A percentile compares a stretch with the other conserved stretches of the same genome.
Conservation (phyloP, 1,140 invertebrate species). For the Cheumatopsyche charites region DNA sequence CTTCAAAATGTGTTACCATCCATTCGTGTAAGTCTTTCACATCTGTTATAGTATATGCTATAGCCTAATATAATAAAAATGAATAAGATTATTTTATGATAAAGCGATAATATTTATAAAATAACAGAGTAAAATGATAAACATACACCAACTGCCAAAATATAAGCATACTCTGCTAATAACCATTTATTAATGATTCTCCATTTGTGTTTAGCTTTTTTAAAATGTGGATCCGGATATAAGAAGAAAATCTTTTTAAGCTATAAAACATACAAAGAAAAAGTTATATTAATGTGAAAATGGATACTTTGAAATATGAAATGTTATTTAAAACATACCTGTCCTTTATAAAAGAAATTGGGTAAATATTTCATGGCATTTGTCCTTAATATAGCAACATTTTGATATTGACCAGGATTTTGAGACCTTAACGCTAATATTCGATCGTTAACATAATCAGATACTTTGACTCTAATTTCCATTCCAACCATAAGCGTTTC, state of each 20-base stretch:
- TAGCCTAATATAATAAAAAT: conserved; percentile 67
- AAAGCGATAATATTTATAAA: too few species aligned
- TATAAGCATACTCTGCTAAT: conserved; percentile 96
- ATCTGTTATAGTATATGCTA: conserved; percentile 97
- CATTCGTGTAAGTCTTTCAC: conserved; percentile 97
- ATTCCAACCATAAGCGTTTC: conserved; percentile 90
- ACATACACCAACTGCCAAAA: conserved; percentile 80
- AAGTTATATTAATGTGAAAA: conserved; percentile 37
- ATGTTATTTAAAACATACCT: conserved; percentile 63
- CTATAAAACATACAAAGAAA: too few species aligned
- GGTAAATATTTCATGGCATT: conserved; percentile 99
- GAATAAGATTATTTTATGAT: background rate
- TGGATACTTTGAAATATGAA: too few species aligned
- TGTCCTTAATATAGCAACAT: conserved; percentile 93
- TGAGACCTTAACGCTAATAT: conserved; percentile 85
- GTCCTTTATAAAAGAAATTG: conserved; percentile 95
- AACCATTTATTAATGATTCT: conserved; percentile 94
- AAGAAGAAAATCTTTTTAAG: conserved; percentile 98
- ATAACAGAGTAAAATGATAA: conserved; percentile 22
- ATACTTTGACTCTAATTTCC: conserved; percentile 98
- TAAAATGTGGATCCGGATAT: conserved; percentile 99
- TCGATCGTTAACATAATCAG: conserved; percentile 96
- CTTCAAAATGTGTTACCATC: conserved; percentile 92
- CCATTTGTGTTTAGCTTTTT: conserved; percentile 99
- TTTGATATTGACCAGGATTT: conserved; percentile 81